phyloP scores from a whole-genome alignment of 1,140 invertebrate species.

The Euwallacea fornicatus region DNA sequence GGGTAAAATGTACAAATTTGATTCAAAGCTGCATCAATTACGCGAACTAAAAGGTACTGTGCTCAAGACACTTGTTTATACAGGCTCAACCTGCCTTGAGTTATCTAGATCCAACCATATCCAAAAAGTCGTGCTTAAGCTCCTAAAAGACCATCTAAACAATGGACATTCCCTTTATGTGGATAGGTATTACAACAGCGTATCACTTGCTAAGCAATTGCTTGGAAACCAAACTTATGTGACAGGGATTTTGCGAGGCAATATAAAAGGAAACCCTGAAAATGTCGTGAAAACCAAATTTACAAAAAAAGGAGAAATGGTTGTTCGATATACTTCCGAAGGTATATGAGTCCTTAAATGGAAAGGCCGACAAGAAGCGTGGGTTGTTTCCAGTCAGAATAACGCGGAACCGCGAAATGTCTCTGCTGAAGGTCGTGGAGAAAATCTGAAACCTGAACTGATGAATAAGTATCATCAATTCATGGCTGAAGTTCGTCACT shows the following conservation, averaged over 20 bases:
- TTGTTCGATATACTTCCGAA: slow-evolving; percentile 12
- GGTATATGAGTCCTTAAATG: slow-evolving; percentile 26
- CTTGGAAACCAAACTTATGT: slow-evolving; percentile 36
- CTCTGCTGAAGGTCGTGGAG: slow-evolving; percentile 10
- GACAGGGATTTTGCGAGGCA: slow-evolving; percentile 37
- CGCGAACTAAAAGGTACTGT: slow-evolving; percentile 36
- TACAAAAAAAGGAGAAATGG: slow-evolving; percentile 19
- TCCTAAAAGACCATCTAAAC: slow-evolving; percentile 32
- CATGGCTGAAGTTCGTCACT: slow-evolving; percentile 28
- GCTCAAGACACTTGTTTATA: slow-evolving; percentile 40
- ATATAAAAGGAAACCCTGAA: slow-evolving; percentile 39
- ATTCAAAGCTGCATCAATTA: slow-evolving; percentile 43
- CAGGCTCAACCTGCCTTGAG: slow-evolving; percentile 19
- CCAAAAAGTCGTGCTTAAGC: slow-evolving; percentile 28
- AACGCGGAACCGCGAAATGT: slow-evolving; percentile 17
- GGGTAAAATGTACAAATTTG: slow-evolving; percentile 14
- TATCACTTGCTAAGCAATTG: slow-evolving; percentile 21
- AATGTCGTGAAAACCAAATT: slow-evolving; percentile 29
- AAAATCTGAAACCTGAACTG: slow-evolving; percentile 16
- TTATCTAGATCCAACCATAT: slow-evolving; percentile 13
- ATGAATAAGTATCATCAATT: slow-evolving; percentile 34
- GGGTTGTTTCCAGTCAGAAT: slow-evolving; percentile 30
- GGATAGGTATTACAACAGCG: slow-evolving; percentile 43
- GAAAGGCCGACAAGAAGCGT: slow-evolving; percentile 19
- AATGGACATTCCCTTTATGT: slow-evolving; percentile 35